Percentiles rank a stretch among this genome's conserved stretches.
phyloP scores from a whole-genome alignment of 2,113 vertebrate species.

The Polypterus bichir region DNA sequence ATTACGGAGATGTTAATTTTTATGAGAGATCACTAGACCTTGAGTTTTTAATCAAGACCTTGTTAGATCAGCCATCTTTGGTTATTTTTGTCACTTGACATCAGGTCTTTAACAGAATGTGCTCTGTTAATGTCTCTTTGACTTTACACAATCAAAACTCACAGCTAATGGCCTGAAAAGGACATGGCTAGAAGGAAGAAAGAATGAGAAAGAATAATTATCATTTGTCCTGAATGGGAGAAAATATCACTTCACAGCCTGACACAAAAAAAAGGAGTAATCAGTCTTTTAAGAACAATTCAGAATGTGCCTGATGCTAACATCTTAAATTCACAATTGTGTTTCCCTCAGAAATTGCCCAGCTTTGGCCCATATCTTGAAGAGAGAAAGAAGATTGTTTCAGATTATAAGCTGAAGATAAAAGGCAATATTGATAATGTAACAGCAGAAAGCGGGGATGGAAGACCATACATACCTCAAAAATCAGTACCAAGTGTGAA shows the following conservation, averaged over 20 bases:
- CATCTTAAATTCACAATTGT: constrained; percentile 11
- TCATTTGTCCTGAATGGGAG: not conserved
- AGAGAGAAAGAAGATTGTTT: constrained; percentile 56
- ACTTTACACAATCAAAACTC: not conserved
- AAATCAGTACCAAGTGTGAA: constrained; percentile 66
- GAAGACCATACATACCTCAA: constrained; percentile 36
- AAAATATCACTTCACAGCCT: not conserved
- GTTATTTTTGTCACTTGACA: not conserved
- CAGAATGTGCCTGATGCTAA: not conserved
- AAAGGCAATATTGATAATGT: constrained; percentile 23
- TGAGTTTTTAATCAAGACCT: not conserved
- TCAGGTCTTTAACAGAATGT: not conserved
- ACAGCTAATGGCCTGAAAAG: not conserved
- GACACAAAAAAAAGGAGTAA: not conserved
- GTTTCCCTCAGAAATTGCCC: constrained; percentile 56
- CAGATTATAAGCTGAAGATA: constrained; percentile 53
- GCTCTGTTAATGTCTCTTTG: not conserved
- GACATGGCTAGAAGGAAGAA: not conserved
- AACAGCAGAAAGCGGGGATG: constrained; percentile 12
- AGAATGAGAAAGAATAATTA: not conserved
- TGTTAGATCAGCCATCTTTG: not conserved
- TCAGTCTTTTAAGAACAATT: not conserved
- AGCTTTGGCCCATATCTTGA: constrained; percentile 79
- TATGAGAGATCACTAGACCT: not conserved
- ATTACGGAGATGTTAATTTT: not conserved